Evolutionary conservation across 2,888 invertebrate species (phyloP), one percentile per base, ranked within the genome.

Genomic region (Nysson spinosus): DNA sequence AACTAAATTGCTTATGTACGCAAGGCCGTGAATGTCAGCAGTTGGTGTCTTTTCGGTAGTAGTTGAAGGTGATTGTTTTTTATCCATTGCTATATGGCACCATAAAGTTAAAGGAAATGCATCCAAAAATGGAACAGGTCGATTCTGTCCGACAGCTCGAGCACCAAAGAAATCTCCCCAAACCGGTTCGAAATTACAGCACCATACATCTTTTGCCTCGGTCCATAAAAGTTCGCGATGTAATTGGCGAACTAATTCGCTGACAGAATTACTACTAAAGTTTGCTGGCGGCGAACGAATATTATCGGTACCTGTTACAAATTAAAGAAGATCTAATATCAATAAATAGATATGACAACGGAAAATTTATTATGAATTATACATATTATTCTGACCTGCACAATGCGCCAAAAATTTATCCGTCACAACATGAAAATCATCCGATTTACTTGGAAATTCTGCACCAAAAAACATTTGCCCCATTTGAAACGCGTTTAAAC

Each of bases 161-260:
- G 95, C 94, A 4, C 96, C 96, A 65, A 93, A 90, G 86, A 97
- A 97, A 87, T 98, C 98, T 7, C 94, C 93, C 97, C 97, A 98
- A 47, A 97, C 90, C 0, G 98, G 97, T 84, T 98, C 97, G 34
- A 95, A 90, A 76, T 92, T 91, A 9, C 95, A 91, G 85, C 95
- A 96, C 95, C 97, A 98, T 7, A 98, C 92, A 77, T 95, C 93
- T 72, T 95, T 91, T n/a, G 93, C 92, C 85, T 96, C 96, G 0
- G 92, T 92, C 96, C 96, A 96, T 50, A 96, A 80, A 17, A 91
- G 87, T 0, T 89, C 89, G 5, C 87, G 82, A 24, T 81, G 84
- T 37, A 89, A 72, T 47, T 87, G 83, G 0, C 89, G 89, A 3
- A 89, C 88, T 75, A 91, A 89, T 79, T 91, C 91, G 62, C 89